A percentile compares a stretch with the other conserved stretches of the same genome.
phyloP scores from a whole-genome alignment of 1,140 invertebrate species.

The Homarus americanus region DNA sequence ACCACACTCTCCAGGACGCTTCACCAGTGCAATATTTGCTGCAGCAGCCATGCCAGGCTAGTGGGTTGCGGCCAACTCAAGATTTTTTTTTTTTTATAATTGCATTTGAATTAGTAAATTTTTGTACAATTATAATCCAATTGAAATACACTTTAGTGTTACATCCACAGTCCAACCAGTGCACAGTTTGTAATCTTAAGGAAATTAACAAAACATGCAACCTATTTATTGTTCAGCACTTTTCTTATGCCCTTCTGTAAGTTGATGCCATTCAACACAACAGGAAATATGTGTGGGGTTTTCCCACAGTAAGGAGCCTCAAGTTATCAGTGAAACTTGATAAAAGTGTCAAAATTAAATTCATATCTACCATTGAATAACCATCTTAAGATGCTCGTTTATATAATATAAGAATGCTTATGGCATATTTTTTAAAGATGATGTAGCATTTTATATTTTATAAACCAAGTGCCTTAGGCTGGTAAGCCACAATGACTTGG shows the following conservation, averaged over 20 bases:
- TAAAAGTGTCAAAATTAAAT: not conserved
- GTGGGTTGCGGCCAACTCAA: conserved; percentile 4
- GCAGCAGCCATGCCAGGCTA: conserved; percentile 17
- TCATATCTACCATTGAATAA: not conserved
- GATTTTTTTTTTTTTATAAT: conserved; percentile 8
- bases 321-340: too few relatives aligned
- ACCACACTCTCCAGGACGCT: conserved; percentile 5
- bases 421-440: not conserved
- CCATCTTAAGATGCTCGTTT: conserved; percentile 45
- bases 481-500: conserved; percentile 18
- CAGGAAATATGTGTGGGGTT: not conserved
- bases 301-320: not conserved
- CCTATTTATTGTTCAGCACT: not conserved
- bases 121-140: conserved; percentile 13
- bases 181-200: conserved; percentile 34
- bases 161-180: not conserved
- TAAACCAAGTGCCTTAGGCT: conserved; percentile 29
- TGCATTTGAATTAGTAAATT: conserved; percentile 11
- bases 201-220: conserved; percentile 16
- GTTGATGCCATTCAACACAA: not conserved
- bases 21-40: conserved; percentile 56
- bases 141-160: conserved; percentile 19
- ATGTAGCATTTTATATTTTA: conserved; percentile 45
- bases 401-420: conserved; percentile 41
- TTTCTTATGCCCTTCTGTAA: not conserved